These are phyloP conservation scores for Sebastes goodei DNA, from an alignment of 2,797 vertebrate species.

Conservation along the genomic window DNA sequence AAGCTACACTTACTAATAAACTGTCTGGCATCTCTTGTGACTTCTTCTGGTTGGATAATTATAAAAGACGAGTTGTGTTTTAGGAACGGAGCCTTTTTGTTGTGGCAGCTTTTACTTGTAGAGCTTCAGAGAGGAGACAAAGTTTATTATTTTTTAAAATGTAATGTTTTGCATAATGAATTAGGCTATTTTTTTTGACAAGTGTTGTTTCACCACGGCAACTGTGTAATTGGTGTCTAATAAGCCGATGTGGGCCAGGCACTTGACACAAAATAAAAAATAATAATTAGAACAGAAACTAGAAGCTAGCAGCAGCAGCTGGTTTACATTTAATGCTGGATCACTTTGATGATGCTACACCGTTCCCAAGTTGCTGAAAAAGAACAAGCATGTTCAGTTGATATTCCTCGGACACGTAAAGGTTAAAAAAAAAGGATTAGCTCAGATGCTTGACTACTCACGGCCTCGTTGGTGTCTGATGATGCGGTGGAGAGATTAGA, in stretches of 20 bases:
- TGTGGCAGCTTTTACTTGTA: background rate
- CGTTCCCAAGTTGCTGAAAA: background rate
- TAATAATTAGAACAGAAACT: background rate
- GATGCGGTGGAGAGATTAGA: constrained; percentile 56
- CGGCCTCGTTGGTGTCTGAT: background rate
- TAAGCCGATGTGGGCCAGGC: background rate
- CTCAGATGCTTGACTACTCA: constrained; percentile 12
- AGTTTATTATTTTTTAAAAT: background rate
- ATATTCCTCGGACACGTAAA: background rate
- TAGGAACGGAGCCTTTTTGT: background rate
- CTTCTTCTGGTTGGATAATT: background rate
- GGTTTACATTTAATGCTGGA: background rate
- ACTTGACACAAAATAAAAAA: background rate
- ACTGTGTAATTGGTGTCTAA: background rate
- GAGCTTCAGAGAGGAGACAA: background rate
- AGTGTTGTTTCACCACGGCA: background rate
- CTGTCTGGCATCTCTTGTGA: background rate
- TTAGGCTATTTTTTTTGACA: background rate
- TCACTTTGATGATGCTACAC: background rate
- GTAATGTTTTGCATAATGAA: background rate
- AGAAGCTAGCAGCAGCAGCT: background rate
- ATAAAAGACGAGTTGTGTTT: background rate
- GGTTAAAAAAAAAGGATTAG: constrained; percentile 31
- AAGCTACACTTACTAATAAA: background rate
- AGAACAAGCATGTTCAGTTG: background rate